These are phyloP conservation scores for Laticauda colubrina DNA, from an alignment of 2,113 vertebrate genomes.

Conservation along the genomic window DNA sequence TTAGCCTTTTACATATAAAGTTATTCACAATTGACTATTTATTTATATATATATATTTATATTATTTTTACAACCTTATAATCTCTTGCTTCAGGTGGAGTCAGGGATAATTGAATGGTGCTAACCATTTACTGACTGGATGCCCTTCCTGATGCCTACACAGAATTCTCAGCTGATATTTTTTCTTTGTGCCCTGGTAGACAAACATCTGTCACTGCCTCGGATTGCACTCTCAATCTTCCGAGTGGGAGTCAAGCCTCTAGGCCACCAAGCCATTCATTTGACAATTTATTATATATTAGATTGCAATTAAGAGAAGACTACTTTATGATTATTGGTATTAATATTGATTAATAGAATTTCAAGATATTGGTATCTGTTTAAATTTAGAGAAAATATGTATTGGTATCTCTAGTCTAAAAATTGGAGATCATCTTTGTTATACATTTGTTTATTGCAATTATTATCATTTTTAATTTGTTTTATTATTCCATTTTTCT, in stretches of 20 bases:
- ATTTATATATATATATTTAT: neutral
- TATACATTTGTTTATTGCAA: neutral
- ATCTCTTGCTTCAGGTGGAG: neutral
- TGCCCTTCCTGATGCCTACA: neutral
- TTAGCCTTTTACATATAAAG: neutral
- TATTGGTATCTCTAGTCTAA: neutral
- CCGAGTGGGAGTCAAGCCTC: neutral
- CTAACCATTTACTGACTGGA: neutral
- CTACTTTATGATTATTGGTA: neutral
- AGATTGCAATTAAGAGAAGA: neutral
- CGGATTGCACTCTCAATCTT: neutral
- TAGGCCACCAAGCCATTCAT: neutral
- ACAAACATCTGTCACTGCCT: neutral
- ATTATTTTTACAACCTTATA: neutral
- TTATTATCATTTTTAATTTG: neutral
- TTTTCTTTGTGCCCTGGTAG: neutral
- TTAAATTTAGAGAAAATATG: neutral
- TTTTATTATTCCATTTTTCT: neutral
- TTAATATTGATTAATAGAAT: neutral
- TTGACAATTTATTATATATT: neutral
- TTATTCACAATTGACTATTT: neutral
- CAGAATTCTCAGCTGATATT: neutral
- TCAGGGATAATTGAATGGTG: neutral
- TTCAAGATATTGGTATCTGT: neutral
- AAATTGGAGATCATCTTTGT: neutral